A percentile compares a stretch with the other conserved stretches of the same genome.
These are phyloP conservation scores for Charanyca ferruginea DNA, from an alignment of 2,888 invertebrate species.

Conservation along the genomic window DNA sequence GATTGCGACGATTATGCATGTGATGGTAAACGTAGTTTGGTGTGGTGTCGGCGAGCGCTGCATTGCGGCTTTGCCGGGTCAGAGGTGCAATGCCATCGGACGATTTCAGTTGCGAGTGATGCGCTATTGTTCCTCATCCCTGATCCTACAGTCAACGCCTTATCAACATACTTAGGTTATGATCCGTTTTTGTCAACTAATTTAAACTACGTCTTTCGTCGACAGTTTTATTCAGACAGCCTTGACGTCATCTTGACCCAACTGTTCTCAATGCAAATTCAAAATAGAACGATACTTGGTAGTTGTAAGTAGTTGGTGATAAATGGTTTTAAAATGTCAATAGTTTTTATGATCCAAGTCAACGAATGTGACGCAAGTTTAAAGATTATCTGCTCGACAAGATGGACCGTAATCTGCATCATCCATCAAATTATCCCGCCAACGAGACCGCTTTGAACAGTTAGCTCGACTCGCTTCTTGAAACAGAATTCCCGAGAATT, in stretches of 20 bases:
- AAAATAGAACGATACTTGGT: conserved; percentile 69
- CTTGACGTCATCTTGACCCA: conserved; percentile 74
- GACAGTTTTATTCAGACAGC: conserved; percentile 66
- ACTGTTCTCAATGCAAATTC: conserved; percentile 70
- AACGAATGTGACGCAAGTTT: conserved; percentile 44
- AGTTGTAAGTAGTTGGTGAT: conserved; percentile 59
- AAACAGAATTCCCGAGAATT: conserved; percentile 63
- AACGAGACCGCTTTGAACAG: conserved; percentile 51
- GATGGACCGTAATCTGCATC: conserved; percentile 56
- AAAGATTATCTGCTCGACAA: conserved; percentile 56
- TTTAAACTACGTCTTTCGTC: conserved; percentile 62
- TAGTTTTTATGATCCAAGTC: conserved; percentile 47
- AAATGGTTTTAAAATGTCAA: conserved; percentile 66
- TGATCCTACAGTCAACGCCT: conserved; percentile 36
- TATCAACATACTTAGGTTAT: conserved; percentile 36
- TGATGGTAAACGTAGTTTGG: conserved; percentile 77
- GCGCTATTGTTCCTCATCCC: conserved; percentile 65
- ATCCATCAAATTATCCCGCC: conserved; percentile 66
- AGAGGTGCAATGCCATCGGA: conserved; percentile 82
- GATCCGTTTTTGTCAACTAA: conserved; percentile 55
- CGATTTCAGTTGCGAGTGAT: conserved; percentile 72
- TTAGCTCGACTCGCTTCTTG: conserved; percentile 56
- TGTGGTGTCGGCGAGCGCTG: conserved; percentile 82
- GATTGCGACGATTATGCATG: conserved; percentile 73
- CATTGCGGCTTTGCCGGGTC: conserved; percentile 84